Conservation (phyloP, 2,888 invertebrate genomes). For the Phyllotreta cruciferae region DNA sequence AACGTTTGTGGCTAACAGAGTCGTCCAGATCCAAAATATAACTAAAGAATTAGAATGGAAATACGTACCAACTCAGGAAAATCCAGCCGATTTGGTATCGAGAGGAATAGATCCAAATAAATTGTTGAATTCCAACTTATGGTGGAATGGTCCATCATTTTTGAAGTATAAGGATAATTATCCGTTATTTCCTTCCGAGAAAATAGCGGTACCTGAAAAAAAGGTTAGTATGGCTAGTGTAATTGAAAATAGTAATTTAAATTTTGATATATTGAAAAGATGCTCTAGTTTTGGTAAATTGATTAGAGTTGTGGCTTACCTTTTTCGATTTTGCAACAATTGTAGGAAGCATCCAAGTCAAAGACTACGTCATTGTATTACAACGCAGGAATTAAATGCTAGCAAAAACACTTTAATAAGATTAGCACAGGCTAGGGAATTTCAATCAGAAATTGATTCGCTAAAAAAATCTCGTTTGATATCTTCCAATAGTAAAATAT, state of each 20-base stretch:
- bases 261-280: conserved; percentile 10
- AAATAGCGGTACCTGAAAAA: conserved; percentile 8
- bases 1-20: conserved; percentile 30
- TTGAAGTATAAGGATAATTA: conserved; percentile 4
- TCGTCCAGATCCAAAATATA: too few relatives aligned
- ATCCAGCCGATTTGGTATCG: conserved; percentile 22
- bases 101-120: neutral
- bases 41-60: too few relatives aligned
- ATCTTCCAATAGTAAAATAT: conserved; percentile 15
- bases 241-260: neutral
- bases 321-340: conserved; percentile 9
- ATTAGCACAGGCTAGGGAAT: conserved; percentile 8
- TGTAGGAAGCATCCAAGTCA: neutral
- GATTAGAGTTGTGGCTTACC: conserved; percentile 7
- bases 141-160: conserved; percentile 15
- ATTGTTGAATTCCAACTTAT: neutral
- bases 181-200: neutral
- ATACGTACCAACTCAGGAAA: conserved; percentile 24
- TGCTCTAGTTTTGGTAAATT: conserved; percentile 12
- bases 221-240: neutral
- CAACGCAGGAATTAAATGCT: neutral
- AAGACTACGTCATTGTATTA: neutral
- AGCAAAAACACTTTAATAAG: conserved; percentile 3
- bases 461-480: conserved; percentile 2
- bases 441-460: conserved; percentile 26